Evolutionary conservation across 2,888 invertebrate genomes (phyloP).

Genomic region (Scaptomyza tumidula): DNA sequence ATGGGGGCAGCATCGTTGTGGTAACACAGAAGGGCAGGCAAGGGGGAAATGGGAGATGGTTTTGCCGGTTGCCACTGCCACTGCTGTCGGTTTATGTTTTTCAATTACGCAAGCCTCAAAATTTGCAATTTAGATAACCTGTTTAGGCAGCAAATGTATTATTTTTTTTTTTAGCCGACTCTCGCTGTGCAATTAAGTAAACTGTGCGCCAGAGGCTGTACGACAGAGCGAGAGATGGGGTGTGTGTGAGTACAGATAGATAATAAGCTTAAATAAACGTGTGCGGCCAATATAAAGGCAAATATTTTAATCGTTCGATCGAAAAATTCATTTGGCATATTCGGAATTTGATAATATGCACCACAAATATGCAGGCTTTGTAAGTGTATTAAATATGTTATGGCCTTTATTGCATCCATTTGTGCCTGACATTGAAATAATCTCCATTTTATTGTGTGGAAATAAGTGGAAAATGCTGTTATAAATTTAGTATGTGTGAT

Average conservation of each 20-base stretch:
- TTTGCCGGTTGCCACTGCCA: slow-evolving; percentile 8
- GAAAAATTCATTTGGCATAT: background rate
- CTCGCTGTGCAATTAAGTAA: slow-evolving; percentile 51
- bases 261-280: slow-evolving; percentile 12
- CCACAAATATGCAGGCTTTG: background rate
- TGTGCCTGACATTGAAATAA: background rate
- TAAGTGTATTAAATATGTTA: background rate
- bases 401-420: background rate
- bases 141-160: slow-evolving; percentile 25
- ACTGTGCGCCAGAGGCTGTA: background rate
- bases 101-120: slow-evolving; percentile 69
- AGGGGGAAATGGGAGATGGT: background rate
- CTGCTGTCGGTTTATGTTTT: slow-evolving; percentile 47
- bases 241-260: background rate
- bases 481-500: slow-evolving; percentile 23
- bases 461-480: slow-evolving; percentile 19
- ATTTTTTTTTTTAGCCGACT: slow-evolving; percentile 14
- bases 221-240: background rate
- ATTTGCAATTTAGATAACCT: slow-evolving; percentile 76
- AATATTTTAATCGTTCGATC: slow-evolving; percentile 19
- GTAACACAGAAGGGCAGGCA: background rate
- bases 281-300: slow-evolving; percentile 13
- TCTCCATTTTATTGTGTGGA: slow-evolving; percentile 15
- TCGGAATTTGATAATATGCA: background rate
- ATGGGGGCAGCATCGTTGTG: background rate